Evolutionary conservation across 2,797 vertebrate species (phyloP), one percentile per base, ranked within the genome.

Genomic region (Ptychadena robeensis): DNA sequence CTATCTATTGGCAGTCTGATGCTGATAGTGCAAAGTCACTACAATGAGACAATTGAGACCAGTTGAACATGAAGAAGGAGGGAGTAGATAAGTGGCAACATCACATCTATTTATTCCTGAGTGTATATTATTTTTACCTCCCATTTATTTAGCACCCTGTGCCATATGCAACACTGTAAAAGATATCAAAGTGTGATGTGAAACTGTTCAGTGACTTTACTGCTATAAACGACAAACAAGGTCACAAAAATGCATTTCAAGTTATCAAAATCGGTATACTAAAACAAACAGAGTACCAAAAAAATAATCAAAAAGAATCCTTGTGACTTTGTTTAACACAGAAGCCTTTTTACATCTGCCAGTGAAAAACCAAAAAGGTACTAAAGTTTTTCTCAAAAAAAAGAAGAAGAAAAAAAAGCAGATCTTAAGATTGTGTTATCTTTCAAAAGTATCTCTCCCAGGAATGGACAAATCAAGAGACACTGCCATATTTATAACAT

Each of bases 341-440:
- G 18, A 64, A 32, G 1, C 9, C 40, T 9, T 67, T 31, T 40
- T 4, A 25, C 70, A 32, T 35, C 15, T 53, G 28, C 6, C 15
- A 15, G 31, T 22, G 38, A 44, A 72, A 34, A 22, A 72, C n/a
- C 27, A 37, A 72, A 37, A 72, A 37, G 30, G 18, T 63, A 34
- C 25, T 11, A 80, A 63, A 69, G 59, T 57, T 25, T 57, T 25
- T 40, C 66, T 63, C 25, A 14, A 64, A 71, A 68, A 30, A 15
- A 44, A 48, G 34, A 34, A 14, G 44, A 71, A 68, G 25, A 15
- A 44, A 48, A 48, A 34, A 35, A 59, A 31, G n/a, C 8, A 80
- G 37, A 81, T 73, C 70, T 66, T 6, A 73, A 73, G 71, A 34
- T 32, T 80, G 48, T 72, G n/a, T 72, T 57, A 80, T 72, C 22